Conservation (phyloP, 2,113 vertebrate genomes). For the Caretta caretta region DNA sequence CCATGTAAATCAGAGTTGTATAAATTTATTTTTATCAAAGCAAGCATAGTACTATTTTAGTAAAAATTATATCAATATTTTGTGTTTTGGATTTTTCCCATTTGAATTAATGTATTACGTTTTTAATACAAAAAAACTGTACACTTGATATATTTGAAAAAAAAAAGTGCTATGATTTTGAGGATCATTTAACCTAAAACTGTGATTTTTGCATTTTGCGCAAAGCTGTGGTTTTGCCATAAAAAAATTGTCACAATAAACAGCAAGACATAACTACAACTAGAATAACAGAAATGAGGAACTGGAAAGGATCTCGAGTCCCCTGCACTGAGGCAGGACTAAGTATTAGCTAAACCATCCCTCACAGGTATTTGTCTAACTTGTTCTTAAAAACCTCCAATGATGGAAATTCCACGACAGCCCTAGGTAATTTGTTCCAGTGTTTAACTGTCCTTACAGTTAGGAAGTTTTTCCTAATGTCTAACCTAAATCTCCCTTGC, state of each 20-base stretch:
- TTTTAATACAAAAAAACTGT: neutral
- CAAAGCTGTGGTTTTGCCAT: neutral
- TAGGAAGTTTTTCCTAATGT: neutral
- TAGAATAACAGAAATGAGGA: neutral
- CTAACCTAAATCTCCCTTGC: neutral
- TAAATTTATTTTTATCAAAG: neutral
- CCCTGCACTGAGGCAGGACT: neutral
- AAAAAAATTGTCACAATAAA: neutral
- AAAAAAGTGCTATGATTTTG: neutral
- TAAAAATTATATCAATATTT: neutral
- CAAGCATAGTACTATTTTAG: neutral
- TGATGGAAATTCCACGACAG: neutral
- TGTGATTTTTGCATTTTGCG: neutral
- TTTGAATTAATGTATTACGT: conserved; percentile 42
- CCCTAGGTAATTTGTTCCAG: neutral
- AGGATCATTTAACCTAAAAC: neutral
- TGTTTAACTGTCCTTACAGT: neutral
- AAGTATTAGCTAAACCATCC: neutral
- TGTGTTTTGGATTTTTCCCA: conserved; percentile 56
- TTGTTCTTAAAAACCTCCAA: neutral
- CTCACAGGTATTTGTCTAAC: neutral
- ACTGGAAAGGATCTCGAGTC: neutral
- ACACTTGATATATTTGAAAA: neutral
- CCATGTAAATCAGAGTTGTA: neutral
- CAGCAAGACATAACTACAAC: neutral